These are phyloP conservation scores for Drosophila colorata DNA, from an alignment of 2,888 invertebrate genomes.

Conservation along the genomic window DNA sequence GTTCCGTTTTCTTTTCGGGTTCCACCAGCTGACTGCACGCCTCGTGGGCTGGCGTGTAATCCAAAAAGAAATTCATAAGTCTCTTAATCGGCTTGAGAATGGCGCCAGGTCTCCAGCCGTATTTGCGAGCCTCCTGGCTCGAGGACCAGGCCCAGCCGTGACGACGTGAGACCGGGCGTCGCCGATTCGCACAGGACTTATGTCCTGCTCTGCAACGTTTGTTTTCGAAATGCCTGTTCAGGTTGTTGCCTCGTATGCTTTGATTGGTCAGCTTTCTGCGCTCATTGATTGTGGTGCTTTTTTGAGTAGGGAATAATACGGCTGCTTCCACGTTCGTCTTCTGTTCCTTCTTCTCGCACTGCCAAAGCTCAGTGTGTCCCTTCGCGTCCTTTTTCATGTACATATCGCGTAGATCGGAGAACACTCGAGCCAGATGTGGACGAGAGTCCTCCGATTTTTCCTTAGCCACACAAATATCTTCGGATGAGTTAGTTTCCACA, in stretches of 20 bases:
- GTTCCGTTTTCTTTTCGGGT: slow-evolving; percentile 72
- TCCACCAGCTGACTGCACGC: slow-evolving; percentile 82
- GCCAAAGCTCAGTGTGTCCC: slow-evolving; percentile 40
- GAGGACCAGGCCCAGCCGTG: slow-evolving; percentile 90
- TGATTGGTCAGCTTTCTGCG: accelerated
- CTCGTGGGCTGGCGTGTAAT: slow-evolving; percentile 62
- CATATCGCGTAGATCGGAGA: slow-evolving; percentile 76
- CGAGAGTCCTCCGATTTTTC: slow-evolving; percentile 41
- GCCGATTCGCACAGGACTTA: slow-evolving; percentile 86
- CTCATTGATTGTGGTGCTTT: not conserved
- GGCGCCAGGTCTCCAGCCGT: slow-evolving; percentile 83
- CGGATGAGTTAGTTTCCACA: slow-evolving; percentile 19
- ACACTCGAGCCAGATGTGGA: slow-evolving; percentile 77
- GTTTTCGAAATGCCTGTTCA: too few relatives aligned
- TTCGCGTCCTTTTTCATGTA: slow-evolving; percentile 67
- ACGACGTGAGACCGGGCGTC: slow-evolving; percentile 86
- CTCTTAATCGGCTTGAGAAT: slow-evolving; percentile 79
- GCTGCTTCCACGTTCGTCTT: not conserved
- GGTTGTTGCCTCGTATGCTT: not conserved
- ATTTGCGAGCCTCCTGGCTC: slow-evolving; percentile 55
- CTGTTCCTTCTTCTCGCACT: slow-evolving; percentile 47
- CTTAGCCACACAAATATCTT: not conserved
- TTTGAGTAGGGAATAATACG: too few relatives aligned
- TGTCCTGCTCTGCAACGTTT: slow-evolving; percentile 83
- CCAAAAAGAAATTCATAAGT: slow-evolving; percentile 81